Percentiles rank a stretch among this genome's conserved stretches.
Conservation (phyloP, 2,888 invertebrate species). For the Phoronis australis region DNA sequence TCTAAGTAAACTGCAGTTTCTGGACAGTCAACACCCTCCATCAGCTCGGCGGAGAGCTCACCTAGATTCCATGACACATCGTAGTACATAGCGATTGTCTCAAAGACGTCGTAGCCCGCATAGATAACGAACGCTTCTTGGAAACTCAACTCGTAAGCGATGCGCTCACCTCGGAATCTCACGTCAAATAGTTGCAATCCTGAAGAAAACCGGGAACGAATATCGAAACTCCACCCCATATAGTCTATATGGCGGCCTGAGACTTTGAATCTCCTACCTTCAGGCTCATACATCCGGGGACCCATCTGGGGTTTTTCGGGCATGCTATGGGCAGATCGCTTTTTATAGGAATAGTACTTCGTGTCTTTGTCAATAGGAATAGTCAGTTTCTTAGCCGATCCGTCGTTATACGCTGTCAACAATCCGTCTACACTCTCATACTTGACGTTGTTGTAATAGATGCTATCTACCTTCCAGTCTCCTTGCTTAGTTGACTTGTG, state of each 20-base stretch:
- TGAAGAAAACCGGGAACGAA: conserved; percentile 10
- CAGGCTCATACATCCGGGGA: conserved; percentile 17
- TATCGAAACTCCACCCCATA: conserved; percentile 20
- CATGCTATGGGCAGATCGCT: too few species aligned
- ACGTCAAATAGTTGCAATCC: conserved; percentile 14
- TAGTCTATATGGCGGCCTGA: conserved; percentile 13
- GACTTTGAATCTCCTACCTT: conserved; percentile 17
- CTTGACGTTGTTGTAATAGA: too few species aligned
- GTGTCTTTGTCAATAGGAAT: too few species aligned
- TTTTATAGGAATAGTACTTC: too few species aligned
- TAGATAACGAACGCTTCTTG: conserved; percentile 18
- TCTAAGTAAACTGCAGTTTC: conserved; percentile 11
- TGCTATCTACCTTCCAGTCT: too few species aligned
- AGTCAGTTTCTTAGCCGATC: too few species aligned
- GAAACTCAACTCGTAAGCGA: conserved; percentile 22
- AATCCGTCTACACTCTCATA: too few species aligned
- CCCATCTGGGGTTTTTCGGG: conserved; percentile 9
- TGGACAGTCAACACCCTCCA: conserved; percentile 17
- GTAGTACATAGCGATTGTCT: conserved; percentile 6
- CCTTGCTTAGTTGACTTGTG: too few species aligned
- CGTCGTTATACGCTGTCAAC: too few species aligned
- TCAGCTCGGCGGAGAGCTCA: conserved; percentile 3
- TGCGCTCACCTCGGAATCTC: conserved; percentile 11
- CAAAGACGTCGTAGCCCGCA: conserved; percentile 10
- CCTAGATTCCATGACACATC: conserved; percentile 14